Conservation (phyloP, 1,140 invertebrate species). For the Trachymyrmex septentrionalis region DNA sequence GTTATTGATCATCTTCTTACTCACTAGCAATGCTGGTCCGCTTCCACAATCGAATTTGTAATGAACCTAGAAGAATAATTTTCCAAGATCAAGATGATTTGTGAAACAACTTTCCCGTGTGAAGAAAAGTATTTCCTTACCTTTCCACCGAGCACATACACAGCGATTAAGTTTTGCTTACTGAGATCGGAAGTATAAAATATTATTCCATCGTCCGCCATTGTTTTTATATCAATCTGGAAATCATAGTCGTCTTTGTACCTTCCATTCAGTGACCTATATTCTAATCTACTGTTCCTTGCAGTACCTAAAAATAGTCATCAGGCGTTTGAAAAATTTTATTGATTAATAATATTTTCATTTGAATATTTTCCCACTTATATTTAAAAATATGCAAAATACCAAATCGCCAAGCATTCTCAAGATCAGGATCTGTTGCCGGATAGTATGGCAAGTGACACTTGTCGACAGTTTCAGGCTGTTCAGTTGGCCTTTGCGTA, state of each 20-base stretch:
- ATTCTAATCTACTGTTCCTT: slow-evolving; percentile 92
- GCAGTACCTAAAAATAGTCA: slow-evolving; percentile 87
- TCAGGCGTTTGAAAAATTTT: slow-evolving; percentile 5
- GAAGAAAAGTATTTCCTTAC: slow-evolving; percentile 84
- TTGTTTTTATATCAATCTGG: slow-evolving; percentile 94
- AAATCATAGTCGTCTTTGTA: slow-evolving; percentile 91
- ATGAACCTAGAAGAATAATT: slow-evolving; percentile 86
- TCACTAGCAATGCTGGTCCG: slow-evolving; percentile 88
- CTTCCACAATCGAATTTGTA: slow-evolving; percentile 92
- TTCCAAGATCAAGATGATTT: slow-evolving; percentile 32
- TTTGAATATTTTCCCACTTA: neutral
- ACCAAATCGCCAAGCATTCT: slow-evolving; percentile 87
- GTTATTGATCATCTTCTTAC: slow-evolving; percentile 90
- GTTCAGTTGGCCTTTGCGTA: slow-evolving; percentile 62
- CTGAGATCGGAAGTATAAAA: slow-evolving; percentile 92
- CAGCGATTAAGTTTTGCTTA: slow-evolving; percentile 92
- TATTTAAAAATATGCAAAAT: slow-evolving; percentile 27
- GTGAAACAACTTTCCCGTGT: neutral
- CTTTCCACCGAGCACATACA: slow-evolving; percentile 93
- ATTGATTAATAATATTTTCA: slow-evolving; percentile 3
- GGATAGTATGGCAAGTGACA: slow-evolving; percentile 83
- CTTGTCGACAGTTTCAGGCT: slow-evolving; percentile 75
- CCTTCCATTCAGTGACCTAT: slow-evolving; percentile 88
- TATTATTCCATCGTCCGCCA: slow-evolving; percentile 92
- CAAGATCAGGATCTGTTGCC: slow-evolving; percentile 79